Evolutionary conservation across 2,888 invertebrate species (phyloP).

Genomic region (Trachelus tabidus): DNA sequence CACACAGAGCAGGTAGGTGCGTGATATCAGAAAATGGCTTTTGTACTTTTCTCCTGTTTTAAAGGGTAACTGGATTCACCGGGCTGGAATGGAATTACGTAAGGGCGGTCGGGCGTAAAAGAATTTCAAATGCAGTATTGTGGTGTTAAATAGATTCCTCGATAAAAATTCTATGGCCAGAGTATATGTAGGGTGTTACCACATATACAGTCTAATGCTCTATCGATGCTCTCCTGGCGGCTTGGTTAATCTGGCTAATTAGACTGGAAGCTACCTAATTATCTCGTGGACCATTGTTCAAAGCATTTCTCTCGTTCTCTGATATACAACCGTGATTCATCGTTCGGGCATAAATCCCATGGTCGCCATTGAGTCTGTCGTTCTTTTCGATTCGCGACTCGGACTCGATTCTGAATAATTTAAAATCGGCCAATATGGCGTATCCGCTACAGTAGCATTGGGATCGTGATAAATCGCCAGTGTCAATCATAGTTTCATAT

Average conservation of each 20-base stretch:
- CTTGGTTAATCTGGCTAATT: conserved; percentile 39
- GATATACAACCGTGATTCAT: conserved; percentile 37
- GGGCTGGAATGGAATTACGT: no score
- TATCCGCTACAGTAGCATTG: conserved; percentile 15
- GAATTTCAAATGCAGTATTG: no score
- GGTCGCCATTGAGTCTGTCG: conserved; percentile 24
- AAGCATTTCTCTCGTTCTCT: conserved; percentile 33
- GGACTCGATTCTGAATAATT: conserved; percentile 24
- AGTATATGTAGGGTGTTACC: no score
- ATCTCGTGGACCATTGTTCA: conserved; percentile 38
- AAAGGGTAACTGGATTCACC: no score
- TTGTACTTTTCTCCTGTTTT: no score
- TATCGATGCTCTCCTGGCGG: conserved; percentile 15
- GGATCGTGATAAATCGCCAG: neutral
- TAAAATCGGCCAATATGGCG: conserved; percentile 19
- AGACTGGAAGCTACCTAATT: conserved; percentile 36
- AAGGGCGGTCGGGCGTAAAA: no score
- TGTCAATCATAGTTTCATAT: neutral
- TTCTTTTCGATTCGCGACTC: conserved; percentile 12
- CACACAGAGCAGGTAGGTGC: no score
- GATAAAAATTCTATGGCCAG: no score
- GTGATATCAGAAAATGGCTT: no score
- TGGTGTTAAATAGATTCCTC: no score
- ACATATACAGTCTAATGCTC: no score
- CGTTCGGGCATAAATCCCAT: conserved; percentile 49